Base-by-base conservation (phyloP, 2,888 invertebrate genomes). In the Ectobius pallidus region DNA sequence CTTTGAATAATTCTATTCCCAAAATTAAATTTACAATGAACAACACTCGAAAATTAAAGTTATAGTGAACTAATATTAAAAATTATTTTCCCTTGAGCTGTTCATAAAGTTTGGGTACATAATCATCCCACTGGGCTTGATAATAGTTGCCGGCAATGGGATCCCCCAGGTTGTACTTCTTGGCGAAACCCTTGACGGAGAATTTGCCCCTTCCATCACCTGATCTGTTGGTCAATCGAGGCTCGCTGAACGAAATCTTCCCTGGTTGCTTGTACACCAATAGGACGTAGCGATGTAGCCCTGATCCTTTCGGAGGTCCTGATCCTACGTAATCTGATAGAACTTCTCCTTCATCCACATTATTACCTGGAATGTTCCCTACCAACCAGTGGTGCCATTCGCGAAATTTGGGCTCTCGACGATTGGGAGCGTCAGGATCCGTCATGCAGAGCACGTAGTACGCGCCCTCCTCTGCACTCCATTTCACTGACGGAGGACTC, bases 321-420 rank as follows among this genome's bases (percentile, higher is more conserved):
- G 95, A 90, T 49, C 96, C 96, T 39, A 93, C 82, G 83, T 95
- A 97, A 3, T 88, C 90, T 0, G 92, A 88, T 0, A 96, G 84
- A 0, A 87, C 87, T 71, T 95, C 92, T 4, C 97, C 97, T 2
- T 86, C 84, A 0, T 81, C 79, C 1, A 96, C 81, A 77, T 92
- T 85, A 76, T 80, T 83, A 14, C 92, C 95, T n/a, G 92, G 92
- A 77, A 97, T 92, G 81, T 96, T 96, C 25, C 89, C 92, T 0
- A 97, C 91, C 2, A 96, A 82, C 96, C 96, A 97, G 83, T 97
- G 96, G 80, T 93, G 92, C 91, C 93, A 95, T 83, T 97, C 96
- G 34, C 95, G 88, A 81, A 87, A 90, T 76, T 86, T 92, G 0
- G 95, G 95, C 9, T 92, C 88, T n/a, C 85, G 81, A 34, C 96